Conservation (phyloP, 2,113 vertebrate genomes). For the Hucho hucho region DNA sequence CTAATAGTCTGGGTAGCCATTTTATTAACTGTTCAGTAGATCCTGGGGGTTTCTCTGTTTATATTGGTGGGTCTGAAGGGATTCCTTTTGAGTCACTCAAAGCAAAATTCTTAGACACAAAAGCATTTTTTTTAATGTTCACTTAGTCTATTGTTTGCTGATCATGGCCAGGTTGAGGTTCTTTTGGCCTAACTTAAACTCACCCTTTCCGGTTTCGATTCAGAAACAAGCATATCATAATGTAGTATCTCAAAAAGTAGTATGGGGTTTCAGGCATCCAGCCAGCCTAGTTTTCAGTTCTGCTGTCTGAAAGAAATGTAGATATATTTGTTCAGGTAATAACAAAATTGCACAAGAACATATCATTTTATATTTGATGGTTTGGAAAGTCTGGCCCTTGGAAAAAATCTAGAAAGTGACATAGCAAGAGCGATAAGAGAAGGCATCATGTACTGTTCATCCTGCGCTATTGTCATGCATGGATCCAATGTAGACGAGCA, state of each 20-base stretch:
- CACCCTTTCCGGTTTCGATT: neutral
- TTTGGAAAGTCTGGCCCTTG: neutral
- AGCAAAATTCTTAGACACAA: too few relatives aligned
- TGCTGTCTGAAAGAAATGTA: too few relatives aligned
- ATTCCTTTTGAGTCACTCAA: neutral
- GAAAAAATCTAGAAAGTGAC: neutral
- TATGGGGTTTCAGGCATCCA: neutral
- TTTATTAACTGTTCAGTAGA: neutral
- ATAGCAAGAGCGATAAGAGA: neutral
- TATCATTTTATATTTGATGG: too few relatives aligned
- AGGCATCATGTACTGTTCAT: slow-evolving; percentile 16
- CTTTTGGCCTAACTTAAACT: neutral
- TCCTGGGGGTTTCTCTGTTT: slow-evolving; percentile 28
- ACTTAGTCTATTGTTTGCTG: neutral
- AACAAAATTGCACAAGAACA: too few relatives aligned
- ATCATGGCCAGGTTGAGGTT: neutral
- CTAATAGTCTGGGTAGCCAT: too few relatives aligned
- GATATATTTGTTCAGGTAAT: too few relatives aligned
- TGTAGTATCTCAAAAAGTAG: neutral
- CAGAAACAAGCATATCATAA: neutral
- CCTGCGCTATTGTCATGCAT: slow-evolving; percentile 27
- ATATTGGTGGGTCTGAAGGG: neutral
- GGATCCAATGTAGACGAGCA: slow-evolving; percentile 24
- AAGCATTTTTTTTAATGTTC: neutral
- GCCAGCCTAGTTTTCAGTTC: neutral